Base-by-base conservation (phyloP, 2,797 vertebrate species). In the Telmatherina bonti region DNA sequence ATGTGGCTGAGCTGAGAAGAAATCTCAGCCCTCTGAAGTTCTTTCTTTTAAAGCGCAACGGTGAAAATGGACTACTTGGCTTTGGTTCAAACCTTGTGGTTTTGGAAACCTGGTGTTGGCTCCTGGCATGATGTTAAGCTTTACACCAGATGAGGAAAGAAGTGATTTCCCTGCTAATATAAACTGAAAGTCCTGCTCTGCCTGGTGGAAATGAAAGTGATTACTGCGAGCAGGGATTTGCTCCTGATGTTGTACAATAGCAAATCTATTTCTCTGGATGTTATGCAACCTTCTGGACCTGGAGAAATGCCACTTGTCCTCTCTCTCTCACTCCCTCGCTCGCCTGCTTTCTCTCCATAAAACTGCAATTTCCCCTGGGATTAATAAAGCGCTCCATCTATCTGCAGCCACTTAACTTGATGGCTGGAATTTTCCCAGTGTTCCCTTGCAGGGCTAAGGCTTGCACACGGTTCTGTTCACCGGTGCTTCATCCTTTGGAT, bases 231-330 rank as follows among this genome's bases (percentile, higher is more conserved):
- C 58, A 75, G 65, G 84, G 79, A 83, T 83, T 88, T 75, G 77
- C 63, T 33, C 12, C 22, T 18, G 51, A 65, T 70, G 45, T 73
- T 70, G 66, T 56, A 81, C 69, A 84, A 74, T 61, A 78, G 56
- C 36, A 77, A 63, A 78, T 64, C 59, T 62, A 56, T 81, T 83
- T 49, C 68, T 74, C 58, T 64, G 24, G 20, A 56, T 30, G 62
- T 89, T 88, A 71, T 26, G 22, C 81, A 87, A 86, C 74, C 43
- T 41, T 55, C 58, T 84, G 64, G 58, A 60, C 70, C 31, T 62
- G 70, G 61, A 69, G 72, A 45, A 60, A 67, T 63, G 59, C 65
- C 68, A 62, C 72, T 67, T 54, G 49, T 27, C 33, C 54, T 22
- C 51, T 54, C 66, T 54, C 53, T 38, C 41, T n/a, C n/a, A n/a